Evolutionary conservation across 2,797 vertebrate genomes (phyloP), one percentile per base, ranked within the genome.

Genomic region (Fistularia tabacaria): DNA sequence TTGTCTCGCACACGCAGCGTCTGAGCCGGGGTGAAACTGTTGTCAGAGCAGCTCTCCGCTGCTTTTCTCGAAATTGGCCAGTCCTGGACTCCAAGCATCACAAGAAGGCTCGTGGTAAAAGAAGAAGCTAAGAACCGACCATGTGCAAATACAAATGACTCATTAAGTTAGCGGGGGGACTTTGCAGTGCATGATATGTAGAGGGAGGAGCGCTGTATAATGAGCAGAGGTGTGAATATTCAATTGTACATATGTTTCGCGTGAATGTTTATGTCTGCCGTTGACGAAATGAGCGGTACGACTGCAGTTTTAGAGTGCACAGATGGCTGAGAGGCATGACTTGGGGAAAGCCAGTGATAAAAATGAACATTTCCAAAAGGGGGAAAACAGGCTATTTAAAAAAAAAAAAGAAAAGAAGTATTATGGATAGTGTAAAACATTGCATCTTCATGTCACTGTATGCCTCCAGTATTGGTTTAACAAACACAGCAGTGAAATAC

Each of bases 21-120:
- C 54, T 52, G 64, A 62, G 60, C 72, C 13, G 52, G 58, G 59
- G 65, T 70, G 66, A 74, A 76, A 77, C 51, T 15, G 6, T 63
- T 76, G 75, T 79, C 66, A 74, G 74, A 62, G 58, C 55, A 79
- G 36, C 47, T 63, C 73, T 76, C 50, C 36, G 49, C 66, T 7
- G 60, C 70, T 80, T 75, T 71, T 77, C 71, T 84, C 71, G 71
- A 80, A 87, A 85, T 79, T 82, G 79, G 79, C 79, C 64, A 38
- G 73, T 49, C 57, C 43, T 73, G 74, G 81, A 69, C 71, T 61
- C 59, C 0, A 58, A 73, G 54, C 69, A 25, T 69, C 71, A 78
- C 49, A 50, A 55, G 57, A 40, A 14, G 42, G 66, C 66, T n/a
- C n/a, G n/a, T n/a, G 11, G 10, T 12, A 7, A 36, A 36, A 10